Evolutionary conservation across 2,113 vertebrate genomes (phyloP).

Genomic region (Turdus rufiventris): DNA sequence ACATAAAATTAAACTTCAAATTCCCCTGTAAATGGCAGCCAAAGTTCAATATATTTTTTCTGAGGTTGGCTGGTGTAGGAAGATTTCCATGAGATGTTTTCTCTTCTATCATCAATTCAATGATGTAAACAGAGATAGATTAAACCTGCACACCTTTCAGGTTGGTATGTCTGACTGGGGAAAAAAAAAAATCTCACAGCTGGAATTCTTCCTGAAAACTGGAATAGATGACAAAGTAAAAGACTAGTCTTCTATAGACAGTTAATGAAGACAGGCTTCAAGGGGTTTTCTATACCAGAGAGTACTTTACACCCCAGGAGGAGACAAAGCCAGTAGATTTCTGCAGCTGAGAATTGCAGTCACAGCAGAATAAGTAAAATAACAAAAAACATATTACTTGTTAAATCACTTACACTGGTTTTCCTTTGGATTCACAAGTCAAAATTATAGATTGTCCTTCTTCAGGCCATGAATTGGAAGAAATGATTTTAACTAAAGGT

Average conservation of each 20-base stretch:
- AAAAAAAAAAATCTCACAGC: background rate
- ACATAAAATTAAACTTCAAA: constrained; percentile 40
- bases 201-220: constrained; percentile 57
- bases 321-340: constrained; percentile 45
- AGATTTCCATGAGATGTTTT: constrained; percentile 21
- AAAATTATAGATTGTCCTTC: constrained; percentile 95
- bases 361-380: constrained; percentile 56
- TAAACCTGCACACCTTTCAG: constrained; percentile 40
- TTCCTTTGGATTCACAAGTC: constrained; percentile 96
- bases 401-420: constrained; percentile 91
- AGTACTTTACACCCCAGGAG: constrained; percentile 47
- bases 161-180: constrained; percentile 17
- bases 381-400: constrained; percentile 48
- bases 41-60: constrained; percentile 25
- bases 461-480: constrained; percentile 88
- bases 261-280: constrained; percentile 67
- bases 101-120: constrained; percentile 10
- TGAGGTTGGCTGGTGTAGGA: background rate
- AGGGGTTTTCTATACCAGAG: constrained; percentile 39
- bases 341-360: constrained; percentile 43
- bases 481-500: constrained; percentile 89
- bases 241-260: constrained; percentile 38
- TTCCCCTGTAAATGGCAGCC: constrained; percentile 22
- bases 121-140: constrained; percentile 44
- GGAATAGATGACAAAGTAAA: constrained; percentile 62